These are phyloP conservation scores for Benitochromis conjunctus DNA, from an alignment of 2,113 vertebrate species.

Conservation along the genomic window DNA sequence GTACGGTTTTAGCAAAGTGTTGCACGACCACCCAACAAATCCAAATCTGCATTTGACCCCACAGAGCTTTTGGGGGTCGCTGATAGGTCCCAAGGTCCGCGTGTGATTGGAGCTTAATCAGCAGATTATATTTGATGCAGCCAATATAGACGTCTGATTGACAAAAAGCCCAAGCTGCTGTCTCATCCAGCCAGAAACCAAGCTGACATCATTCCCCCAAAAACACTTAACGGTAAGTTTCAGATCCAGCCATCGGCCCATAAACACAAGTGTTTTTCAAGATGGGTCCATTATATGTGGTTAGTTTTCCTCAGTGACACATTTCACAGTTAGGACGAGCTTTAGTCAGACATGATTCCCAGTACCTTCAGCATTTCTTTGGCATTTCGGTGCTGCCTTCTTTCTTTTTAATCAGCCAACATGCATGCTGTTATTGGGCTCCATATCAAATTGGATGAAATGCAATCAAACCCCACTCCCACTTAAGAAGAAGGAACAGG, in stretches of 20 bases:
- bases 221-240: neutral
- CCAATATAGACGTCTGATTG: neutral
- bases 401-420: neutral
- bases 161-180: neutral
- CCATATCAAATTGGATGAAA: neutral
- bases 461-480: neutral
- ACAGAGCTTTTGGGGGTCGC: neutral
- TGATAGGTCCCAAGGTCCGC: neutral
- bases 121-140: neutral
- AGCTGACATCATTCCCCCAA: neutral
- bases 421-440: neutral
- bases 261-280: neutral
- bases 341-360: neutral
- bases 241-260: neutral
- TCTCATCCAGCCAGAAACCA: neutral
- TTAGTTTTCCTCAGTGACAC: neutral
- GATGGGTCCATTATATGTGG: neutral
- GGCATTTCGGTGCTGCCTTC: neutral
- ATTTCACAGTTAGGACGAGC: accelerated
- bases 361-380: neutral
- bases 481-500: neutral
- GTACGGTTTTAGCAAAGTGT: too few relatives aligned
- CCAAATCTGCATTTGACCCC: neutral
- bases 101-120: neutral
- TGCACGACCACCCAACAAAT: neutral